Evolutionary conservation across 1,140 invertebrate species (phyloP), one percentile per base, ranked within the genome.

Genomic region (Pomacea maculata): DNA sequence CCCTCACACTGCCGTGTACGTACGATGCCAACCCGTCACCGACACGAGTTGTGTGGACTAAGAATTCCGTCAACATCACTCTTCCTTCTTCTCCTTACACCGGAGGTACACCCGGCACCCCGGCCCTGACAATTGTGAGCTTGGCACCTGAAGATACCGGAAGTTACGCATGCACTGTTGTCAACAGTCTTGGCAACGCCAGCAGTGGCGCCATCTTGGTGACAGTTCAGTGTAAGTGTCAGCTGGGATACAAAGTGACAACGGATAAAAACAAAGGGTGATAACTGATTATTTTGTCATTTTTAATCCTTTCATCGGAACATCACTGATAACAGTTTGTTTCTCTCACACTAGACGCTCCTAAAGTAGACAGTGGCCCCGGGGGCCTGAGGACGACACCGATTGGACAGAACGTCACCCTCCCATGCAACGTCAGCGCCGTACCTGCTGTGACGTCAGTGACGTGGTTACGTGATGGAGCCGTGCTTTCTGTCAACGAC

Each of bases 51-150:
- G 17, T 15, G 0, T 71, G 77, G 77, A 70, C 45, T 14, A 78
- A 78, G 25, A 25, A 78, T 57, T 65, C 65, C 67, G 54, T 29
- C 67, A 45, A 14, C 65, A 14, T 70, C 21, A 54, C 29, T 14
- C 45, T 78, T 21, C 67, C 65, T 57, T 70, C 77, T 54, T 52
- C 77, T 55, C 7, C 15, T 4, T 78, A 78, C 54, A 71, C 77
- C 10, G 77, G 77, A 25, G 77, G 65, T 52, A 78, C 77, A n/a
- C n/a, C 29, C 54, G 77, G 77, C 67, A 71, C 52, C 57, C 65
- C 77, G 8, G 25, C 25, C 77, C 54, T 78, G 45, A 78, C 65
- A 0, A 78, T 78, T 14, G 8, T 55, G 8, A 78, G 52, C 17
- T 21, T 71, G 0, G 15, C 12, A 2, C 19, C 67, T 29, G 21